Base-by-base conservation (phyloP, 2,797 vertebrate species). In the Prionace glauca region DNA sequence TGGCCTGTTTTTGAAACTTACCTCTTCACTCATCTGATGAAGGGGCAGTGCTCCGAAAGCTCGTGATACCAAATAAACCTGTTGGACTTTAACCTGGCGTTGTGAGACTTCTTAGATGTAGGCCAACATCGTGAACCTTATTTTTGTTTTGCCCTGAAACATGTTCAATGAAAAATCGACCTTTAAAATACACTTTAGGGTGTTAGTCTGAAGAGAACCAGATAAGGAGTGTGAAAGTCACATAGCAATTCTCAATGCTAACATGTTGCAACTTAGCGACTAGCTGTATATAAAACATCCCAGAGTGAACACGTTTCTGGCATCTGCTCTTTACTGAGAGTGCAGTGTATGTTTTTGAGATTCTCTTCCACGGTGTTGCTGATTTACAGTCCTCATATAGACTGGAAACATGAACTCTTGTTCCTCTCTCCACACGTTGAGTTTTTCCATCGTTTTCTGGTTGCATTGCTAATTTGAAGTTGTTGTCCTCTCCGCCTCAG, bases 281-380 rank as follows among this genome's bases (percentile, higher is more conserved):
- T 65, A 10, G 88, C 36, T 10, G 0, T 32, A 36, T n/a, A 0
- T 36, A 91, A 91, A 62, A 65, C 22, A 14, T 8, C 29, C 87
- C 32, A 65, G 60, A 16, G 32, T 90, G 12, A 36, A 91, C 60
- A 36, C 14, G 62, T 36, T 45, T 41, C 11, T 71, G 67, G 22
- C 69, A n/a, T 50, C 22, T 94, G 41, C 9, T 69, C 95, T 96
- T 96, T 96, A 95, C 96, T 96, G 95, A 96, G 90, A 96, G 95
- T 77, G 18, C 16, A 74, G 3, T 81, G 11, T 72, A 29, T 50
- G 12, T 67, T 24, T n/a, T 56, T 77, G 32, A n/a, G 26, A 29
- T 29, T 65, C 18, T 18, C 60, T 62, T 12, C 60, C 12, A 12
- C 8, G 9, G 62, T 36, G 79, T 18, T n/a, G n/a, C n/a, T 84